A percentile compares a stretch with the other conserved stretches of the same genome.
These are phyloP conservation scores for Panurus biarmicus DNA, from an alignment of 2,113 vertebrate genomes.

Conservation along the genomic window DNA sequence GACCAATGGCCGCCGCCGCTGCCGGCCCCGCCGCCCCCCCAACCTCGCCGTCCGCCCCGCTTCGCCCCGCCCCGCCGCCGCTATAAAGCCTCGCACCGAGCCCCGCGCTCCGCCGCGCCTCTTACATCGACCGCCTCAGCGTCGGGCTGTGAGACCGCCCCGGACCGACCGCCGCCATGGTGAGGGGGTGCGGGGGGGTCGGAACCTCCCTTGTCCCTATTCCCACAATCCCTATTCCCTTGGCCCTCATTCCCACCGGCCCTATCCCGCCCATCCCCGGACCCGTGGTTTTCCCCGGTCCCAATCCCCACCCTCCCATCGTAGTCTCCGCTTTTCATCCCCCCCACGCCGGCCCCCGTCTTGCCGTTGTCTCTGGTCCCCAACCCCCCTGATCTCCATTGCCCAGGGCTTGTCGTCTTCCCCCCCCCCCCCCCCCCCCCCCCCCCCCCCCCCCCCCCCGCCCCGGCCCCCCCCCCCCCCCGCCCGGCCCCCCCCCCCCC, in stretches of 20 bases:
- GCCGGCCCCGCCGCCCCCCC: no score
- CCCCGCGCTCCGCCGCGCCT: not conserved
- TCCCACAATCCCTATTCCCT: not conserved
- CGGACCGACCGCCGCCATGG: constrained; percentile 6
- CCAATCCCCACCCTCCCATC: not conserved
- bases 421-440: no score
- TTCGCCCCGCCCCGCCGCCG: no score
- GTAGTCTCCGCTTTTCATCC: not conserved
- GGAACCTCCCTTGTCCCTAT: not conserved
- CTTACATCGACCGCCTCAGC: constrained; percentile 34
- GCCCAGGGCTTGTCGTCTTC: no score
- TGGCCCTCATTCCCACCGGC: not conserved
- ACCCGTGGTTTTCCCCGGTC: not conserved
- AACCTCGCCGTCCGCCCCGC: no score
- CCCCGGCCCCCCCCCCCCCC: no score
- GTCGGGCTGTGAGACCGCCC: constrained; percentile 29
- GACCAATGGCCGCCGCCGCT: no score
- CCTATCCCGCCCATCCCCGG: not conserved
- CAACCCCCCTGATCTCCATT: not conserved
- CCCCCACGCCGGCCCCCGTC: not conserved
- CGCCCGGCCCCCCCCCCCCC: no score
- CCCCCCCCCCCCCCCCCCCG: no score
- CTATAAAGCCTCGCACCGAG: not conserved
- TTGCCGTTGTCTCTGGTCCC: not conserved
- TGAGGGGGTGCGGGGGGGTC: not conserved